Percentiles rank a stretch among this genome's conserved stretches.
Evolutionary conservation across 2,113 vertebrate genomes (phyloP).

Genomic region (Bos taurus): ARS-UCD2.0 NC_037335.1:102740501-102741000

Average conservation of each 20-base stretch:
- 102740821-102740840: slow-evolving; percentile 81
- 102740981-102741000: neutral
- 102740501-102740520: slow-evolving; percentile 90
- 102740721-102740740: slow-evolving; percentile 78
- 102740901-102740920: neutral
- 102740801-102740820: slow-evolving; percentile 90
- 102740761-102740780: slow-evolving; percentile 86
- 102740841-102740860: neutral
- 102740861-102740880: neutral
- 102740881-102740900: neutral
- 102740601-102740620: slow-evolving; percentile 83
- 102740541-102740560: slow-evolving; percentile 86
- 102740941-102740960: fast-evolving
- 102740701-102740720: slow-evolving; percentile 85
- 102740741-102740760: slow-evolving; percentile 82
- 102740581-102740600: slow-evolving; percentile 86
- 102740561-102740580: slow-evolving; percentile 87
- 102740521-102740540: slow-evolving; percentile 85
- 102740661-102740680: slow-evolving; percentile 83
- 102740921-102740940: neutral
- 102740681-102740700: slow-evolving; percentile 79
- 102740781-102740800: slow-evolving; percentile 97
- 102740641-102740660: slow-evolving; percentile 88
- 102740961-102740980: neutral
- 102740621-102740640: slow-evolving; percentile 74